These are phyloP conservation scores for Nibea coibor DNA, from an alignment of 2,113 vertebrate species.

Conservation along the genomic window DNA sequence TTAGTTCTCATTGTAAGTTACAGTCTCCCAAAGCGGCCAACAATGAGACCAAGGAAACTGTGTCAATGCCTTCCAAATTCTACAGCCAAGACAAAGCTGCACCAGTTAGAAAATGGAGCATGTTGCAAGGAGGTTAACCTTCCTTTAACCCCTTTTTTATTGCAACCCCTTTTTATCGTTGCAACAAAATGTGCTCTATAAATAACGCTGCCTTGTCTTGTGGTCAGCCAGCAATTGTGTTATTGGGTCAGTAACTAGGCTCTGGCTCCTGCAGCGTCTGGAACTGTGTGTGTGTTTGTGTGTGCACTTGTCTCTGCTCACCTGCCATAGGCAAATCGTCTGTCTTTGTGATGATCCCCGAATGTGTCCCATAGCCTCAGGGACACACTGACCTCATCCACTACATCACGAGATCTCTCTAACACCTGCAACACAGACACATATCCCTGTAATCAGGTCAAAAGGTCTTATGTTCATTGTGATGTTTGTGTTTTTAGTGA, in stretches of 20 bases:
- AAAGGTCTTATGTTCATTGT: constrained; percentile 25
- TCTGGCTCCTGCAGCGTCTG: constrained; percentile 29
- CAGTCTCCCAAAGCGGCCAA: not conserved
- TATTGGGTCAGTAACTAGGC: constrained; percentile 60
- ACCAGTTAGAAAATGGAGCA: constrained; percentile 16
- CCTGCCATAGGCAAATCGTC: constrained; percentile 89
- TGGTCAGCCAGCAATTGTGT: constrained; percentile 47
- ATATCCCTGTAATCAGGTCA: constrained; percentile 1
- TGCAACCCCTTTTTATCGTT: too few species aligned
- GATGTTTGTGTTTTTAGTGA: constrained; percentile 20
- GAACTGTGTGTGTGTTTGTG: not conserved
- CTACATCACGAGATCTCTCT: constrained; percentile 89
- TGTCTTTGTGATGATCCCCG: constrained; percentile 91
- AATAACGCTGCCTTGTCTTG: not conserved
- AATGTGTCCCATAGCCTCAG: constrained; percentile 90
- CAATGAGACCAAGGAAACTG: constrained; percentile 12
- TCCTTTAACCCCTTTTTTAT: too few species aligned
- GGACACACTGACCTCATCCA: constrained; percentile 89
- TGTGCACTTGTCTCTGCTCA: constrained; percentile 55
- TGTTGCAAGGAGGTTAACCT: constrained; percentile 32
- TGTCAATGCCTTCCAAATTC: constrained; percentile 39
- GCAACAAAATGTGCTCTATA: too few species aligned
- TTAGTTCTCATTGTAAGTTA: constrained; percentile 1
- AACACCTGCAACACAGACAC: constrained; percentile 82
- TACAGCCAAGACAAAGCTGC: constrained; percentile 32